A percentile compares a stretch with the other conserved stretches of the same genome.
These are phyloP conservation scores for Zygaena filipendulae DNA, from an alignment of 2,888 invertebrate species.

Conservation along the genomic window DNA sequence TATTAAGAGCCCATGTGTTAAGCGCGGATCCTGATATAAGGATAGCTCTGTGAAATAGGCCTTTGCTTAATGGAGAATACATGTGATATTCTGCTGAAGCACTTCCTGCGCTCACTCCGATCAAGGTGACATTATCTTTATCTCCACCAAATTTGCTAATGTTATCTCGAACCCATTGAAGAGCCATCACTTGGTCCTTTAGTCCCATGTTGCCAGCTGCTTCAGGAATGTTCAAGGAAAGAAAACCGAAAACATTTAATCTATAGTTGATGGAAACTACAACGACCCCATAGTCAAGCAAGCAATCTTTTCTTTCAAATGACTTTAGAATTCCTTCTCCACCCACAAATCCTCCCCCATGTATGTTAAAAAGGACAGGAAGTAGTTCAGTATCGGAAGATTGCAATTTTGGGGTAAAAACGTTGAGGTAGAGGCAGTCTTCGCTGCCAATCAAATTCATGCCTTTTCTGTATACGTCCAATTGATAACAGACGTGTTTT, in stretches of 20 bases:
- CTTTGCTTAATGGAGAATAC: slow-evolving; percentile 33
- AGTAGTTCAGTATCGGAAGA: slow-evolving; percentile 13
- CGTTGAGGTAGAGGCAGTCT: slow-evolving; percentile 33
- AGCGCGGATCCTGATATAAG: slow-evolving; percentile 74
- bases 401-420: slow-evolving; percentile 25
- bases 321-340: slow-evolving; percentile 23
- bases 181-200: slow-evolving; percentile 30
- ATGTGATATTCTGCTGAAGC: slow-evolving; percentile 25
- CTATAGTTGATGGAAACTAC: slow-evolving; percentile 29
- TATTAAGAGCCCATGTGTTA: slow-evolving; percentile 55
- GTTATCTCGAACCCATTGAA: slow-evolving; percentile 31
- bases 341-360: slow-evolving; percentile 25
- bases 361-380: slow-evolving; percentile 28
- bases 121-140: slow-evolving; percentile 28
- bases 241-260: slow-evolving; percentile 25
- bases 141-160: slow-evolving; percentile 31
- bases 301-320: slow-evolving; percentile 24
- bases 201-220: slow-evolving; percentile 31
- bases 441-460: slow-evolving; percentile 22
- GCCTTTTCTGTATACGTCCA: slow-evolving; percentile 14
- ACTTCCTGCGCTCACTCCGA: slow-evolving; percentile 33
- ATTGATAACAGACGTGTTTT: slow-evolving; percentile 20
- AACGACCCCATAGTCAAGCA: slow-evolving; percentile 24
- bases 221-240: slow-evolving; percentile 25
- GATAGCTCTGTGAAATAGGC: slow-evolving; percentile 50